Evolutionary conservation across 2,888 invertebrate genomes (phyloP), one percentile per base, ranked within the genome.

Genomic region (Cryptus viduatorius): DNA sequence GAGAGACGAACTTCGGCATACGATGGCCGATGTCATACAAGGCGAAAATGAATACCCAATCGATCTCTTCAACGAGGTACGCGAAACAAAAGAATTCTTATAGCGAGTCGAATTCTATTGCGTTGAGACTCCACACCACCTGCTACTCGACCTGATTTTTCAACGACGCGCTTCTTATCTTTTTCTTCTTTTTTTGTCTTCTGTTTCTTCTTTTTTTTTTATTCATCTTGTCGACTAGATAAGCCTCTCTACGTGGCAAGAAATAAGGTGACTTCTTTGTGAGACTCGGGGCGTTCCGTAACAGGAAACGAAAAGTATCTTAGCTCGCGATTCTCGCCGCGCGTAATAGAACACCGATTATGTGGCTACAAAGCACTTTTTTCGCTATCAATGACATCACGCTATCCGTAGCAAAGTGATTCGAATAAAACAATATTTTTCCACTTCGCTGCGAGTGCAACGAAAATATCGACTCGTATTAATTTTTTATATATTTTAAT

Each of bases 261-360:
- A 65, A 53, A 65, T 19, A 50, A 69, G 24, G 5, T 50, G 14
- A 10, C 65, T 65, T n/a, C 19, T n/a, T 14, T 56, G 1, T 67
- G 14, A 31, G 16, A 46, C 65, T 71, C 61, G 1, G 72, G 10
- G n/a, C 37, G 53, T 71, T 71, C 68, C 19, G 67, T n/a, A 61
- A 59, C 61, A 64, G 46, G 50, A 78, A 69, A 69, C 29, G 29
- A 59, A 50, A 59, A 48, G 65, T 71, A 56, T 59, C 29, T 68
- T 16, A 16, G 72, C n/a, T 78, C 46, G 12, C 19, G 59, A 72
- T 68, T 29, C 44, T 48, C 29, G 59, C 61, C 31, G n/a, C 42
- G 19, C 53, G 81, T 76, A 76, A 76, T 81, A 16, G 31, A 76
- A 81, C 31, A 71, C 69, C 44, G 53, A 29, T 64, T 61, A 53